Evolutionary conservation across 1,140 invertebrate species (phyloP).

Genomic region (Ephestia elutella): DNA sequence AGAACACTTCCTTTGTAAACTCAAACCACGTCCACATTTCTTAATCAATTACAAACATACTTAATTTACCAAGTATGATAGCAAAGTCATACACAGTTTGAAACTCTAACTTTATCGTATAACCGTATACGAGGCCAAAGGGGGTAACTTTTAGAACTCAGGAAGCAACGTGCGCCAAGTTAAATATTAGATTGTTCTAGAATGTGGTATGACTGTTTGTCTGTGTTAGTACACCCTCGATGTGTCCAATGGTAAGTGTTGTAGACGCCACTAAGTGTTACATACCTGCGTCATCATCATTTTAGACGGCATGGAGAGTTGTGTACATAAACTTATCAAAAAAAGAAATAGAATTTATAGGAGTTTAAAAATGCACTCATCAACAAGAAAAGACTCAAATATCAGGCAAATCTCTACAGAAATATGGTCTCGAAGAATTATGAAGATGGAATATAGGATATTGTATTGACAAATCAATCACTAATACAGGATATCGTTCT

Average conservation of each 20-base stretch:
- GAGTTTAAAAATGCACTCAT: too few relatives aligned
- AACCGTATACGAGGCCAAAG: neutral
- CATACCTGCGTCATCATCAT: slow-evolving; percentile 13
- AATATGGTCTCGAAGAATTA: too few relatives aligned
- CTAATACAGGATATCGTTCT: too few relatives aligned
- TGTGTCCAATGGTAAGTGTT: slow-evolving; percentile 25
- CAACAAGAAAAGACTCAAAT: too few relatives aligned
- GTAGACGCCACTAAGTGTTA: slow-evolving; percentile 23
- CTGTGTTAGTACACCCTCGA: slow-evolving; percentile 29
- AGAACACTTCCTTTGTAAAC: too few relatives aligned
- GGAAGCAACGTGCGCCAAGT: slow-evolving; percentile 34
- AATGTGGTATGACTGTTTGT: slow-evolving; percentile 39
- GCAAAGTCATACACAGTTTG: neutral
- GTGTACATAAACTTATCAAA: slow-evolving; percentile 14
- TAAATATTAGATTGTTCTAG: slow-evolving; percentile 37
- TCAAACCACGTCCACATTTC: neutral
- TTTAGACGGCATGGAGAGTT: slow-evolving; percentile 30
- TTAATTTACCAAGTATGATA: neutral
- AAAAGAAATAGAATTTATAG: neutral
- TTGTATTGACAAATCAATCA: too few relatives aligned
- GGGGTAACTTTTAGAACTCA: slow-evolving; percentile 19
- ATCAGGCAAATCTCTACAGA: too few relatives aligned
- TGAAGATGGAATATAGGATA: too few relatives aligned
- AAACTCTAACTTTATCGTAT: neutral
- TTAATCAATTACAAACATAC: slow-evolving; percentile 1